These are phyloP conservation scores for Caerostris extrusa DNA, from an alignment of 1,140 invertebrate species.

Conservation along the genomic window DNA sequence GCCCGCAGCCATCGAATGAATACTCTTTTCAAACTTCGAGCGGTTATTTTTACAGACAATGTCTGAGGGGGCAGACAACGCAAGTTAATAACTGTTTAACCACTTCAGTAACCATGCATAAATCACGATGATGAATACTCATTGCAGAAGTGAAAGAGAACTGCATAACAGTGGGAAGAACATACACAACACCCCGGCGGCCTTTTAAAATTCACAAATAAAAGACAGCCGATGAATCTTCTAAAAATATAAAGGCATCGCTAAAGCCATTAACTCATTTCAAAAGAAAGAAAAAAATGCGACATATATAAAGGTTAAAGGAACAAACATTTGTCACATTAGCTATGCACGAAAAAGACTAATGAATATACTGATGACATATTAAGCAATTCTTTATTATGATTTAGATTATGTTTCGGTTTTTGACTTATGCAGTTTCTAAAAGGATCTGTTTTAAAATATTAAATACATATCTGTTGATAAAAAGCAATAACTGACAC, in stretches of 20 bases:
- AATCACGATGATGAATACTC: neutral
- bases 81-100: slow-evolving; percentile 10
- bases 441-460: too few relatives aligned
- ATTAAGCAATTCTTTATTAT: too few relatives aligned
- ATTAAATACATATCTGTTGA: too few relatives aligned
- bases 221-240: neutral
- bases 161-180: too few relatives aligned
- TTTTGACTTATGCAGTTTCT: too few relatives aligned
- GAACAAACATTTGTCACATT: neutral
- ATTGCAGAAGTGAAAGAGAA: too few relatives aligned
- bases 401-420: too few relatives aligned
- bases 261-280: neutral
- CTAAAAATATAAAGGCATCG: neutral
- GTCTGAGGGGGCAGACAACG: neutral
- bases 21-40: neutral
- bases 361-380: too few relatives aligned
- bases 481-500: too few relatives aligned
- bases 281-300: neutral
- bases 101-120: neutral
- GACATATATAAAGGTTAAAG: neutral
- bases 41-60: slow-evolving; percentile 8
- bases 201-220: neutral
- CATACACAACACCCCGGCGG: neutral
- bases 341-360: too few relatives aligned
- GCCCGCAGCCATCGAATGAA: neutral